Base-by-base conservation (phyloP, 2,113 vertebrate genomes). In the Paracyprichromis sp. region DNA sequence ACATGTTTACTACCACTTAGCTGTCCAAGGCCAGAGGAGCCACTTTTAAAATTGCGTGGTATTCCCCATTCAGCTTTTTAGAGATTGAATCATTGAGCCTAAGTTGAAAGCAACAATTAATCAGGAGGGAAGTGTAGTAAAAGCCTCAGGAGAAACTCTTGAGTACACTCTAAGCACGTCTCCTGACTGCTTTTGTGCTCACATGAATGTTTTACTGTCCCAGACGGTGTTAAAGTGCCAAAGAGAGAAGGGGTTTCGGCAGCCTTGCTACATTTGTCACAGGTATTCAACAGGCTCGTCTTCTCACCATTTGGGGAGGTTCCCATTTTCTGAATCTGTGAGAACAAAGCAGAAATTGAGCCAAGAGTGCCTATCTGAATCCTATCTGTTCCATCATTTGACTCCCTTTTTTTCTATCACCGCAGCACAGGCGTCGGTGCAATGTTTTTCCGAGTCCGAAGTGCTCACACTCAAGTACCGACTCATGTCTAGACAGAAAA, bases 401-500 rank as follows among this genome's bases (percentile, higher is more conserved):
- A 78, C 83, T 89, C 10, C 24, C 38, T 17, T 76, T 66, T 86
- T 83, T 21, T 45, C 26, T 86, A 8, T 38, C 53, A 73, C 78
- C 53, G 73, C 1, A 36, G 59, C 56, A 43, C 71, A 13, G 24
- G 17, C 52, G 5, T 14, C n/a, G 0, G 36, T 69, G 21, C 24
- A n/a, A 66, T 17, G 4, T 69, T 78, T 57, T 53, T 52, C 66
- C 13, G 4, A 40, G 79, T 82, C 80, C 29, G 2, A 26, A 12
- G 4, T 38, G 17, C 17, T 61, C 52, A 61, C 47, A 80, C n/a
- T 40, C 45, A 87, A 61, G 79, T 87, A 56, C 78, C 88, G 71
- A 93, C 85, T 90, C 91, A 82, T 91, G 92, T 94, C 93, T 94
- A 92, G 89, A 95, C 90, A 52, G 89, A 61, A 87, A 90, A 90